phyloP scores from a whole-genome alignment of 2,888 invertebrate genomes.

The Strigamia crassipes region DNA sequence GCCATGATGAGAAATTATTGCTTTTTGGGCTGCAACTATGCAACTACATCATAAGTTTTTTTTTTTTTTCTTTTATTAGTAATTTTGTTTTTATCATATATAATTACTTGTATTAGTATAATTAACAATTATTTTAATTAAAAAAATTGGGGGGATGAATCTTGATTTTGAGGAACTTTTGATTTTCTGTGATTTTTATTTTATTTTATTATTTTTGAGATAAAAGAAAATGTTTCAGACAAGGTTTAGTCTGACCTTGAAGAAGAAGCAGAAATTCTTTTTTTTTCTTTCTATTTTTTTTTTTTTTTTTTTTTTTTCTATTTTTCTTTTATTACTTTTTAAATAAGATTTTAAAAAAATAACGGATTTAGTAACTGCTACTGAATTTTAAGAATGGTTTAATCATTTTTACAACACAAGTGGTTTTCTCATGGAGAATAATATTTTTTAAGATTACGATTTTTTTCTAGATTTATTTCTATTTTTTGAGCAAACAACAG shows the following conservation, averaged over 20 bases:
- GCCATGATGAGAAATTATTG: conserved; percentile 30
- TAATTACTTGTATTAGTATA: too few relatives aligned
- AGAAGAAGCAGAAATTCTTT: conserved; percentile 35
- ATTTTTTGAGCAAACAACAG: neutral
- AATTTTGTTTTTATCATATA: too few relatives aligned
- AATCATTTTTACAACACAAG: too few relatives aligned
- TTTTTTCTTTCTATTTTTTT: neutral
- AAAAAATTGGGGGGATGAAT: neutral
- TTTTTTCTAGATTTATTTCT: too few relatives aligned
- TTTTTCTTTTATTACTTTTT: too few relatives aligned
- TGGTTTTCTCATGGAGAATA: too few relatives aligned
- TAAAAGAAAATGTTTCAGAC: neutral
- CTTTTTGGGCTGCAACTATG: neutral
- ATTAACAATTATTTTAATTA: too few relatives aligned
- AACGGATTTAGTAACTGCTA: neutral
- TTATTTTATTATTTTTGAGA: neutral
- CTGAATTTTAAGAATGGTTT: too few relatives aligned
- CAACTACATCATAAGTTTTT: neutral
- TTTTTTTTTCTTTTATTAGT: too few relatives aligned
- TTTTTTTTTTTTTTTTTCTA: too few relatives aligned
- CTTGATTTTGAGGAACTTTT: neutral
- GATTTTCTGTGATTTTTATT: neutral
- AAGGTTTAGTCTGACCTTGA: neutral
- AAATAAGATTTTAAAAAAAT: too few relatives aligned
- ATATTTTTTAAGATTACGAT: too few relatives aligned